Base-by-base conservation (phyloP, 2,888 invertebrate genomes). In the Galeruca laticollis region DNA sequence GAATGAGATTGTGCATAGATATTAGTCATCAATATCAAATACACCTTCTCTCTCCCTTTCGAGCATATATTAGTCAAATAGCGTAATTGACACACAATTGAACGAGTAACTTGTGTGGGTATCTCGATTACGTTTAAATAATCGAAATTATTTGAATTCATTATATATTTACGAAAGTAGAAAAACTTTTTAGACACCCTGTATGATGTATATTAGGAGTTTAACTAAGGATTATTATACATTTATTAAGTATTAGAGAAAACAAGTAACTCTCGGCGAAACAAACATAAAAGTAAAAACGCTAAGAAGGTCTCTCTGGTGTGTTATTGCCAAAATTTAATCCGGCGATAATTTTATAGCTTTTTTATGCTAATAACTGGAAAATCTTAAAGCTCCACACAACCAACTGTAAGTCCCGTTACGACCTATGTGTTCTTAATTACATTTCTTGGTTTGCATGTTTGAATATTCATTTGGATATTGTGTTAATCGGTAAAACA, bases 361-460 rank as follows among this genome's bases (percentile, higher is more conserved):
- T 77, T 80, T 80, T 81, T 81, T 79, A 82, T 82, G 82, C 75
- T 78, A 82, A 76, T 76, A 68, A 57, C 49, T 51, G 54, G 69
- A 60, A 73, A 74, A 75, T 74, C 74, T 75, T 74, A 73, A 73
- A 74, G 73, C 75, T 72, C 40, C 75, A 72, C 71, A 64, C 71
- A 69, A 71, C 73, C 60, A 66, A 69, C 71, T 71, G 74, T 75
- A 81, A 79, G 79, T 80, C 81, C 80, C 77, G 79, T 81, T 81
- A 82, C 79, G 81, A 82, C 82, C 82, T 82, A 82, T 82, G 82
- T 78, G 81, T 81, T 82, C 81, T 81, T 82, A 82, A 81, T 82
- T 82, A 77, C 79, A 69, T 65, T 73, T 67, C 67, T 61, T 67
- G 67, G 60, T 60, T 62, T 65, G 65, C 68, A 72, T 73, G 73